phyloP scores from a whole-genome alignment of 2,113 vertebrate species.

The Platysternon megacephalum region DNA sequence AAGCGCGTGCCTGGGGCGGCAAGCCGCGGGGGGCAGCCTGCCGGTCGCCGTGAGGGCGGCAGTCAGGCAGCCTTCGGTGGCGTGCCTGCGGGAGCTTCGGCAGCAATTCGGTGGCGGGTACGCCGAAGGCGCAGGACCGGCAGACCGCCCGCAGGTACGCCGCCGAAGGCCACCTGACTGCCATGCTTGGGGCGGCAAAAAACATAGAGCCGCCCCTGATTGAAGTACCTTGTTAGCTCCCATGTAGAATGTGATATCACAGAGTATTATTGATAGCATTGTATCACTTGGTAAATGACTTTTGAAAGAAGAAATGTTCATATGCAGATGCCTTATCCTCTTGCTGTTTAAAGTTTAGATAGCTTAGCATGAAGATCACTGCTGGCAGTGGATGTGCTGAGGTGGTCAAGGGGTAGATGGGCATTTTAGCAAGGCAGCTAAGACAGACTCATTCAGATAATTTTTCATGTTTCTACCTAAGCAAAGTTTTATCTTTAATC shows the following conservation, averaged over 20 bases:
- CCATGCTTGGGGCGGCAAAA: too few relatives aligned
- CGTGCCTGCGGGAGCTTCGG: too few relatives aligned
- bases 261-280: neutral
- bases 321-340: constrained; percentile 75
- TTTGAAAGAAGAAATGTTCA: constrained; percentile 55
- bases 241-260: constrained; percentile 54
- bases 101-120: too few relatives aligned
- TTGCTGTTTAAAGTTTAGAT: constrained; percentile 37
- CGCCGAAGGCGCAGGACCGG: too few relatives aligned
- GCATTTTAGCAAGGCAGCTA: constrained; percentile 84
- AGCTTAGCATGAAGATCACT: constrained; percentile 67
- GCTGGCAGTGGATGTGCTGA: constrained; percentile 79
- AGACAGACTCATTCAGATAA: constrained; percentile 65
- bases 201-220: too few relatives aligned
- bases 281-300: constrained; percentile 63
- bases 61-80: too few relatives aligned
- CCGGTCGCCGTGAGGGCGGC: too few relatives aligned
- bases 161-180: too few relatives aligned
- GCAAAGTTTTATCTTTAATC: constrained; percentile 55
- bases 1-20: too few relatives aligned
- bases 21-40: too few relatives aligned
- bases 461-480: constrained; percentile 51
- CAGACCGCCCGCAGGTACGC: too few relatives aligned
- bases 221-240: constrained; percentile 67
- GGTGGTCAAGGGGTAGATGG: constrained; percentile 65